These are phyloP conservation scores for Ametastegia equiseti DNA, from an alignment of 2,888 invertebrate species.

Conservation along the genomic window DNA sequence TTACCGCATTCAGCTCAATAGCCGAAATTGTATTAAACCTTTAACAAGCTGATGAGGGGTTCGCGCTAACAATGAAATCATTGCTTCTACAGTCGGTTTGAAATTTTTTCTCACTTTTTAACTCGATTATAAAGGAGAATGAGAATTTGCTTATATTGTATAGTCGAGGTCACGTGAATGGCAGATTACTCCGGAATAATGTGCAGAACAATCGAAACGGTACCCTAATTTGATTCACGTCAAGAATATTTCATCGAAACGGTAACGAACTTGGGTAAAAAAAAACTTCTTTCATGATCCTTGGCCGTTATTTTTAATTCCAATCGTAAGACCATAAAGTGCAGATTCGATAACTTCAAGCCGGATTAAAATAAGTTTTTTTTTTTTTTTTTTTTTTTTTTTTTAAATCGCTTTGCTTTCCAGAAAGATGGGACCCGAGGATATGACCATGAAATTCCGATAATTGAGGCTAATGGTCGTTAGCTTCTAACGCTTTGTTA, in stretches of 20 bases:
- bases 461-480: conserved; percentile 44
- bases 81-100: not conserved
- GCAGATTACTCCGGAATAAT: not conserved
- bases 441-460: conserved; percentile 37
- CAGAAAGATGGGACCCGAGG: not conserved
- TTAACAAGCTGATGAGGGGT: not conserved
- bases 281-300: not conserved
- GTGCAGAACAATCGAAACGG: not conserved
- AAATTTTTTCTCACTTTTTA: not conserved
- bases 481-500: conserved; percentile 15
- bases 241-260: not conserved
- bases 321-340: not conserved
- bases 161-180: not conserved
- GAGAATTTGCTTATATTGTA: not conserved
- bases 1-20: conserved; percentile 17
- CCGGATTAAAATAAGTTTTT: conserved; percentile 23
- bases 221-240: not conserved
- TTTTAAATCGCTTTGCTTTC: not conserved
- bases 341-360: conserved; percentile 10
- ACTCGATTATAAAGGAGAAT: not conserved
- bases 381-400: not conserved
- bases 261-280: not conserved
- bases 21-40: not conserved
- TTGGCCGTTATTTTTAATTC: not conserved
- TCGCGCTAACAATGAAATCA: not conserved